These are phyloP conservation scores for Ciconia nigra DNA, from an alignment of 2,797 vertebrate species.

Conservation along the genomic window DNA sequence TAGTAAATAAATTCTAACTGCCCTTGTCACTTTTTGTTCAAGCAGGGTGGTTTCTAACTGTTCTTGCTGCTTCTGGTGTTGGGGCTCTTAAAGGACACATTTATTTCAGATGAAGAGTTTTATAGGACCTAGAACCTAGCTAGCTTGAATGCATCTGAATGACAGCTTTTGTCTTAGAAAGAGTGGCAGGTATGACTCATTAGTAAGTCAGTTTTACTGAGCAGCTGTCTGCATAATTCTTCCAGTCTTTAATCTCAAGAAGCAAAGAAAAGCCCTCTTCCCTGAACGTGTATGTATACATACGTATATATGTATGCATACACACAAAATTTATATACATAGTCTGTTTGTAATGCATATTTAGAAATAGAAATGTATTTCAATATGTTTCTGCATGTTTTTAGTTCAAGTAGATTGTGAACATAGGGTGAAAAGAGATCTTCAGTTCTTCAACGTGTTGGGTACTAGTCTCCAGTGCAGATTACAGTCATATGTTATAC, in stretches of 20 bases:
- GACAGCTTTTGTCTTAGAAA: conserved; percentile 38
- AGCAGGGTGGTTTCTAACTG: not conserved
- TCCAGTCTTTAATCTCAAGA: not conserved
- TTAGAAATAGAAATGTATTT: not conserved
- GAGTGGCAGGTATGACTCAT: conserved; percentile 29
- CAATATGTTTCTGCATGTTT: not conserved
- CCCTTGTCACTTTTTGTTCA: not conserved
- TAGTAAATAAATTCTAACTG: not conserved
- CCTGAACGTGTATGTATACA: not conserved
- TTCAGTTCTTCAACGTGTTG: not conserved
- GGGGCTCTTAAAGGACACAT: not conserved
- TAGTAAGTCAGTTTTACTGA: conserved; percentile 18
- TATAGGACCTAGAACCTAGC: not conserved
- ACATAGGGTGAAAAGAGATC: not conserved
- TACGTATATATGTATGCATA: not conserved
- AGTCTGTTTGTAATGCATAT: not conserved
- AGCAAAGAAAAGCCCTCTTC: not conserved
- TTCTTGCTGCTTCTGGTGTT: not conserved
- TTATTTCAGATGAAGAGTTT: not conserved
- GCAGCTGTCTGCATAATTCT: conserved; percentile 49
- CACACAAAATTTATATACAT: not conserved
- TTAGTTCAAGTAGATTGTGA: not conserved
- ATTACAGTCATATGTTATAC: not conserved
- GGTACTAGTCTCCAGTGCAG: not conserved
- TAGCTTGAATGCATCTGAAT: not conserved